These are phyloP conservation scores for Conistra vaccinii DNA, from an alignment of 2,888 invertebrate genomes.

Conservation along the genomic window DNA sequence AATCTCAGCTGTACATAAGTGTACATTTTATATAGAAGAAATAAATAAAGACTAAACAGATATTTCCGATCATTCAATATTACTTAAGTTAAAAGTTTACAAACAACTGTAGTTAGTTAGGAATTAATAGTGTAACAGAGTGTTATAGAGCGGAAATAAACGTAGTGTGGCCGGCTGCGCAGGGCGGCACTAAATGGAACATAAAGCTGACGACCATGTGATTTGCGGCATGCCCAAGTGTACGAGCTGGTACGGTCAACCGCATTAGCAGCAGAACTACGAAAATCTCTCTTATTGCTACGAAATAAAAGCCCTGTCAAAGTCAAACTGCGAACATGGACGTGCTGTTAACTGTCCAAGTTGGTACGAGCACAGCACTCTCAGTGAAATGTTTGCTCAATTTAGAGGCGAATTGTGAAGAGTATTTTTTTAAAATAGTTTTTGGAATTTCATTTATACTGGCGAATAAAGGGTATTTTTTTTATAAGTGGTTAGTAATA, in stretches of 20 bases:
- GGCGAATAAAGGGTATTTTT: not conserved
- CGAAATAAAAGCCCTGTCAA: slow-evolving; percentile 2
- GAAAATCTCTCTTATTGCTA: slow-evolving; percentile 1
- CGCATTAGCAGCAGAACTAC: not conserved
- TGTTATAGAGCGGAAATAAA: slow-evolving; percentile 63
- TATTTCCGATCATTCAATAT: slow-evolving; percentile 43
- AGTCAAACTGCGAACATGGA: not conserved
- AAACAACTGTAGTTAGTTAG: slow-evolving; percentile 47
- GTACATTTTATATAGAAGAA: not conserved
- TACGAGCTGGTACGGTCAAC: slow-evolving; percentile 26
- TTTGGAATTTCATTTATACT: not conserved
- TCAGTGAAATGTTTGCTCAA: slow-evolving; percentile 45
- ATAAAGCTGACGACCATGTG: slow-evolving; percentile 65
- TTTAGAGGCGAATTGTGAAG: slow-evolving; percentile 31
- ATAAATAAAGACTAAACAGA: slow-evolving; percentile 6
- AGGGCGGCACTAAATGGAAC: slow-evolving; percentile 60
- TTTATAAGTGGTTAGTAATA: not conserved
- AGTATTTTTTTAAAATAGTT: slow-evolving; percentile 19
- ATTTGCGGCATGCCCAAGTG: slow-evolving; percentile 58
- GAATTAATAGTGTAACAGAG: slow-evolving; percentile 56
- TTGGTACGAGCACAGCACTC: slow-evolving; percentile 38
- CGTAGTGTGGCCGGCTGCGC: slow-evolving; percentile 54
- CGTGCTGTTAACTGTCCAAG: slow-evolving; percentile 24
- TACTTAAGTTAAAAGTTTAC: slow-evolving; percentile 46
- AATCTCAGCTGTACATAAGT: not conserved